Conservation (phyloP, 2,888 invertebrate genomes). For the Hoplodrina blanda region DNA sequence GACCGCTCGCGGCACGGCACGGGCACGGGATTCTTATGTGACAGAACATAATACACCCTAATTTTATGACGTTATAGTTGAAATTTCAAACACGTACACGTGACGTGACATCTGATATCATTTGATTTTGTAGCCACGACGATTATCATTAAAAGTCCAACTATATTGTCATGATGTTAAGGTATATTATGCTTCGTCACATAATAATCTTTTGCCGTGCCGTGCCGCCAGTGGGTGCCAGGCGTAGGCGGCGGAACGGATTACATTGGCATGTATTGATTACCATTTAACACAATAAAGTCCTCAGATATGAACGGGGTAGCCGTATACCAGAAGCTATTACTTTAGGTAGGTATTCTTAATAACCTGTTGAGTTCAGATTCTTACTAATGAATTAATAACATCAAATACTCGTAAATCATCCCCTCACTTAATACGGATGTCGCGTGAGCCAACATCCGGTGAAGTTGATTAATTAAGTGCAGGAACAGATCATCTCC, state of each 20-base stretch:
- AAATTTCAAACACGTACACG: too few species aligned
- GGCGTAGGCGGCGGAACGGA: too few species aligned
- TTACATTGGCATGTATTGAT: too few species aligned
- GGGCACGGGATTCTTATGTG: not conserved
- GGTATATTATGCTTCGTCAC: not conserved
- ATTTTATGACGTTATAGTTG: not conserved
- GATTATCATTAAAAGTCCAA: not conserved
- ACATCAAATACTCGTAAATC: not conserved
- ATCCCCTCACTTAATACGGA: slow-evolving; percentile 15
- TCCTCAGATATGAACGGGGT: too few species aligned
- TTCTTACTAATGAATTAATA: not conserved
- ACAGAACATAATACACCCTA: not conserved
- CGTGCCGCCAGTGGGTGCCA: not conserved
- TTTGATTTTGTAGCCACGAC: not conserved
- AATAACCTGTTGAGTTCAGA: not conserved
- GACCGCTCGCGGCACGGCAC: too few species aligned
- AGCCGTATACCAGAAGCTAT: not conserved
- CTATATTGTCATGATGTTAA: not conserved
- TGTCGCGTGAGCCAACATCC: slow-evolving; percentile 7
- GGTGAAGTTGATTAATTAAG: slow-evolving; percentile 22
- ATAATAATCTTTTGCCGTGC: not conserved
- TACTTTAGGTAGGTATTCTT: not conserved
- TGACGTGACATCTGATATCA: not conserved
- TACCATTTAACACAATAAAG: too few species aligned
- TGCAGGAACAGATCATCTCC: slow-evolving; percentile 5